Conservation (phyloP, 2,113 vertebrate species). For the Sula dactylatra region DNA sequence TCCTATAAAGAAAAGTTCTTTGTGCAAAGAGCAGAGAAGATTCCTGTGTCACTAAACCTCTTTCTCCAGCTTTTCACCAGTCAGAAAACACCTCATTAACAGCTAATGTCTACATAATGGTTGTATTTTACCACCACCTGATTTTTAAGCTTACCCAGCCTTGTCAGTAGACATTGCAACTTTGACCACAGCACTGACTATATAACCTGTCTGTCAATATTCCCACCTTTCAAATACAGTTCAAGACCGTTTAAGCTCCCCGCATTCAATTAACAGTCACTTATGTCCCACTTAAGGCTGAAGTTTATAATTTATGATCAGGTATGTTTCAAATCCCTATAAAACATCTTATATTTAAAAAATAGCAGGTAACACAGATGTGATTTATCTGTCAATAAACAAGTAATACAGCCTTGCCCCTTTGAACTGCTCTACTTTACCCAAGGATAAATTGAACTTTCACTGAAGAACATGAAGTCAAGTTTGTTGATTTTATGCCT, state of each 20-base stretch:
- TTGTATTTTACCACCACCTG: constrained; percentile 18
- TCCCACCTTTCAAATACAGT: neutral
- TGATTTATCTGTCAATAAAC: neutral
- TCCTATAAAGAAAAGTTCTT: constrained; percentile 7
- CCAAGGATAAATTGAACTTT: neutral
- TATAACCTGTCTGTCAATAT: neutral
- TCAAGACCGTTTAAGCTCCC: neutral
- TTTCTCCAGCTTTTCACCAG: constrained; percentile 47
- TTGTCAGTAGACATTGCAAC: neutral
- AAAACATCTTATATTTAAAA: neutral
- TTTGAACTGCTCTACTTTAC: neutral
- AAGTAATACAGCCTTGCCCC: neutral
- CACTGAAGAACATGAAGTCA: neutral
- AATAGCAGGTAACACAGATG: neutral
- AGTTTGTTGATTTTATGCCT: neutral
- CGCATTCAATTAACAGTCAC: neutral
- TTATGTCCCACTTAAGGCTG: neutral
- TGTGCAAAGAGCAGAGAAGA: neutral
- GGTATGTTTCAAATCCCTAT: neutral
- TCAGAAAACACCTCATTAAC: constrained; percentile 60
- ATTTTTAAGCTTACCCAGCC: constrained; percentile 15
- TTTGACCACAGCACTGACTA: neutral
- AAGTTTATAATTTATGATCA: neutral
- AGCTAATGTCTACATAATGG: constrained; percentile 17
- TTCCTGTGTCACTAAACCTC: constrained; percentile 15